Conservation (phyloP, 2,797 vertebrate genomes). For the Manis pentadactyla region DNA sequence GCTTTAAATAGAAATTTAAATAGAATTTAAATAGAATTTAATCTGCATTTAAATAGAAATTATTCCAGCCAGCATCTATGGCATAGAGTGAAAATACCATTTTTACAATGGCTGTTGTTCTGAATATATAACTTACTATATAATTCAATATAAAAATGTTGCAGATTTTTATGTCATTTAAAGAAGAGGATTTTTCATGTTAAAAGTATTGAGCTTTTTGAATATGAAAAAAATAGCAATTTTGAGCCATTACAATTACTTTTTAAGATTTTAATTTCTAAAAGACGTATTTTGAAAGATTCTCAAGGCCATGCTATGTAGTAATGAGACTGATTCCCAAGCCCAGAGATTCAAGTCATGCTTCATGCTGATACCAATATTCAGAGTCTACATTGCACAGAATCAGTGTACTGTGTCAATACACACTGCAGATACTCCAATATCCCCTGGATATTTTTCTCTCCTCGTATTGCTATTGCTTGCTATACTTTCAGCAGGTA, state of each 20-base stretch:
- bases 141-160: not conserved
- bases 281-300: not conserved
- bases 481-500: not conserved
- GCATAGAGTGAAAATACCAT: not conserved
- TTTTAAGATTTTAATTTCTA: not conserved
- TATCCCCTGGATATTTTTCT: not conserved
- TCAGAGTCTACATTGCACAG: not conserved
- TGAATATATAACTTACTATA: not conserved
- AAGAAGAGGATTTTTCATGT: not conserved
- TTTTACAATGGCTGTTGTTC: not conserved
- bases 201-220: not conserved
- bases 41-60: constrained; percentile 39
- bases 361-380: not conserved
- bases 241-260: not conserved
- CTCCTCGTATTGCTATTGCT: not conserved
- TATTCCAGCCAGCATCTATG: not conserved
- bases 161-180: not conserved
- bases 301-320: not conserved
- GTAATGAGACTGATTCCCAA: not conserved
- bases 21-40: no score
- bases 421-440: fast-evolving
- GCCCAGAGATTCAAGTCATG: not conserved
- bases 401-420: not conserved
- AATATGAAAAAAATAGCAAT: not conserved
- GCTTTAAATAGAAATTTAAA: constrained; percentile 19